Base-by-base conservation (phyloP, 2,797 vertebrate genomes). In the Anabacerthia variegaticeps region DNA sequence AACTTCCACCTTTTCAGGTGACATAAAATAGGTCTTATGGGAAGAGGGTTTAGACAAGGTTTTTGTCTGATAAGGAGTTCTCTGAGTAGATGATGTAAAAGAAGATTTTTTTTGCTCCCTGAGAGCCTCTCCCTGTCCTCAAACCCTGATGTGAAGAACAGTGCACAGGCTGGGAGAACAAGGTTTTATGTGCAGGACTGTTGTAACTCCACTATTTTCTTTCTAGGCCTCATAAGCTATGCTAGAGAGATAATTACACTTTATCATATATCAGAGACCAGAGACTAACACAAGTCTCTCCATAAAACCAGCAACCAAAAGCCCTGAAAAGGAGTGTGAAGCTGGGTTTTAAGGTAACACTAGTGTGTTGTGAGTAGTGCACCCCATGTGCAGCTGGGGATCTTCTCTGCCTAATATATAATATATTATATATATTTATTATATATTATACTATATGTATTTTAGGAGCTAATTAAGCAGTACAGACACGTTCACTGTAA, bases 361-460 rank as follows among this genome's bases (percentile, higher is more conserved):
- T 18, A 69, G 36, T 16, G 7, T 66, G 9, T 34, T 79, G 43
- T 51, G 30, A 44, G 41, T 16, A 34, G 5, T 63, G 13, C 14
- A 41, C 12, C 17, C 27, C 2, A 3, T 6, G 5, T 3, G 2
- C 14, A 0, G 0, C 24, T 41, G 61, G 18, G 28, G 28, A 55
- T 67, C n/a, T 52, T 71, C 56, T 90, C 52, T 78, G 30, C 32
- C 23, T 63, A 54, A n/a, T 27, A 30, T 30, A 27, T 24, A 0
- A 7, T 36, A 36, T 37, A 37, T 37, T 10, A 48, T 24, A 10
- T 17, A 16, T 41, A 32, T 63, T 69, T n/a, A 69, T 48, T 15
- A 34, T n/a, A 49, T 55, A 62, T 12, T 24, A 9, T 36, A 5
- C 16, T 34, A 74, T n/a, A 39, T 36, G 56, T 34, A 36, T 8